A percentile compares a stretch with the other conserved stretches of the same genome.
phyloP scores from a whole-genome alignment of 2,797 vertebrate species.

The Tokudaia tokunoshimensis region DNA sequence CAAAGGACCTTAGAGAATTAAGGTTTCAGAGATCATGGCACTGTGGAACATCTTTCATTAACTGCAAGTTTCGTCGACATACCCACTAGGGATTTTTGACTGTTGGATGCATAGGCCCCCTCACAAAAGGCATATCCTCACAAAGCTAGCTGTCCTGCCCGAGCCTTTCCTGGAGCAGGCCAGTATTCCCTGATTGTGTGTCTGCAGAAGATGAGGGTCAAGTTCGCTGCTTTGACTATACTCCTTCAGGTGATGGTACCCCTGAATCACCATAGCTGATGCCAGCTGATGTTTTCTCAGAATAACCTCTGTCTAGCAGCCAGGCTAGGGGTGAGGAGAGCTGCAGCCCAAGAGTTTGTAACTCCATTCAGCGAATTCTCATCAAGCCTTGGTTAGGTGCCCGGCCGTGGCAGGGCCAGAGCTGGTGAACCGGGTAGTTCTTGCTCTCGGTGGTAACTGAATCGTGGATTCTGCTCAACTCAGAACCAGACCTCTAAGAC shows the following conservation, averaged over 20 bases:
- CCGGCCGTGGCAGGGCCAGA: neutral
- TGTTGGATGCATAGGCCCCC: neutral
- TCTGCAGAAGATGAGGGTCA: neutral
- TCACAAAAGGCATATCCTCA: neutral
- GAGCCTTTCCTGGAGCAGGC: neutral
- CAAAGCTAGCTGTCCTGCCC: neutral
- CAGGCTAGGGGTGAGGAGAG: neutral
- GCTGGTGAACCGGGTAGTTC: neutral
- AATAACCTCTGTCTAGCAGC: neutral
- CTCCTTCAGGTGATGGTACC: neutral
- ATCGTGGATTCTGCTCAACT: neutral
- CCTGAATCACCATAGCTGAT: neutral
- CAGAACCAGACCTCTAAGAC: slow-evolving; percentile 4
- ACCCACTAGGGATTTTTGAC: neutral
- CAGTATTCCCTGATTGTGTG: neutral
- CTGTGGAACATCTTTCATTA: neutral
- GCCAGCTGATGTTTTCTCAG: neutral
- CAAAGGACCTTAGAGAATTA: neutral
- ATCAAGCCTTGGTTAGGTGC: neutral
- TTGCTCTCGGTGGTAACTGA: neutral
- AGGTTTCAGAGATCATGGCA: neutral
- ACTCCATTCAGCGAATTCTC: neutral
- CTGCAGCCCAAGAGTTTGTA: neutral
- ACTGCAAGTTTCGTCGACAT: neutral
- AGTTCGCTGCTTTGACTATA: neutral